phyloP scores from a whole-genome alignment of 2,888 invertebrate genomes.

The Blomia tropicalis region DNA sequence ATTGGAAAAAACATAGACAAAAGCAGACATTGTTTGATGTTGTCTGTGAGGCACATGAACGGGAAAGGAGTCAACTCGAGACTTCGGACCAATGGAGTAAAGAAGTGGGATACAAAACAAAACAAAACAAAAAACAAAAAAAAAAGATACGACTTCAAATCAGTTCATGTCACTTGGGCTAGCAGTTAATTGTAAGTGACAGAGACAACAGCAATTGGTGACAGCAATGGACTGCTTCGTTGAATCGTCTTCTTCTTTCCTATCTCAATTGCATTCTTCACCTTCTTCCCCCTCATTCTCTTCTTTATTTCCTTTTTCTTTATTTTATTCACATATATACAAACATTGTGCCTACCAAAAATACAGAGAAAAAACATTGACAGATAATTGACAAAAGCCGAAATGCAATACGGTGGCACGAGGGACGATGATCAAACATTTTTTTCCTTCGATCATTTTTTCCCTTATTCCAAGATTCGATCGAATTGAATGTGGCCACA shows the following conservation, averaged over 20 bases:
- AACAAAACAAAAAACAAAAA: neutral
- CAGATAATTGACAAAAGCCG: constrained; percentile 9
- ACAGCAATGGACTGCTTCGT: constrained; percentile 11
- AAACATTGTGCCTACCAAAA: too few relatives aligned
- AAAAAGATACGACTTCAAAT: neutral
- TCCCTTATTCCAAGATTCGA: neutral
- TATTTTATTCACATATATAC: too few relatives aligned
- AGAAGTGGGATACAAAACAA: too few relatives aligned
- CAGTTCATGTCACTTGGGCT: neutral
- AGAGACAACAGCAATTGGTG: constrained; percentile 11
- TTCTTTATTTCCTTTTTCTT: neutral
- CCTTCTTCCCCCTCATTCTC: neutral
- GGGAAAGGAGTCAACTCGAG: too few relatives aligned
- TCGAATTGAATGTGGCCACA: neutral
- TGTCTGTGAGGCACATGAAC: too few relatives aligned
- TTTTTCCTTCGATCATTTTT: too few relatives aligned
- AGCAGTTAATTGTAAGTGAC: constrained; percentile 12
- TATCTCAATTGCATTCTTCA: too few relatives aligned
- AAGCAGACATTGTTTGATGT: too few relatives aligned
- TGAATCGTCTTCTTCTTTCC: neutral
- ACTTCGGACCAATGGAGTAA: too few relatives aligned
- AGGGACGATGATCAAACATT: neutral
- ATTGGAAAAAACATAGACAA: too few relatives aligned
- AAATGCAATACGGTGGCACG: neutral
- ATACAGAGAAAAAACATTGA: neutral